phyloP scores from a whole-genome alignment of 2,797 vertebrate species.

The Alosa sapidissima region DNA sequence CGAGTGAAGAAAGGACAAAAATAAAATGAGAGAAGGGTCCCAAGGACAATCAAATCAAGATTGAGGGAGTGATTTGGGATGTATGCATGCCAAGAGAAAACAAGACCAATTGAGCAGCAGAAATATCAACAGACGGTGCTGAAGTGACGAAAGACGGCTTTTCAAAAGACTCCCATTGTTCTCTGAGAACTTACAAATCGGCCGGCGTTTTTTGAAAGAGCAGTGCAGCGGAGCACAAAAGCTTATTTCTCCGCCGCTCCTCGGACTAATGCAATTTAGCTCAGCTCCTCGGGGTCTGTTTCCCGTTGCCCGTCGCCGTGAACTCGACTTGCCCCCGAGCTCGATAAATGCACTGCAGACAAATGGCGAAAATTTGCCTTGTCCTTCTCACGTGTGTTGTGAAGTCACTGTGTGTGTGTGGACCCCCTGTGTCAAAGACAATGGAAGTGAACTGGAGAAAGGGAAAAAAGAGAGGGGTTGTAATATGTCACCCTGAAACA shows the following conservation, averaged over 20 bases:
- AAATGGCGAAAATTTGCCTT: slow-evolving; percentile 49
- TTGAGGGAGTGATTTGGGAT: not conserved
- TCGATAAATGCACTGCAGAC: slow-evolving; percentile 46
- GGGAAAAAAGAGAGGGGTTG: slow-evolving; percentile 35
- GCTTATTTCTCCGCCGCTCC: slow-evolving; percentile 43
- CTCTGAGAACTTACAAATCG: slow-evolving; percentile 31
- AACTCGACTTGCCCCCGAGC: slow-evolving; percentile 53
- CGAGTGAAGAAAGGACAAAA: not conserved
- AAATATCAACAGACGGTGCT: slow-evolving; percentile 2
- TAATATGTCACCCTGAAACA: slow-evolving; percentile 42
- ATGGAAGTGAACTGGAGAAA: slow-evolving; percentile 37
- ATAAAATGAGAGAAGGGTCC: not conserved
- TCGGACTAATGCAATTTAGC: slow-evolving; percentile 49
- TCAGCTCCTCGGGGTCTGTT: slow-evolving; percentile 49
- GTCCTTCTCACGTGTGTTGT: slow-evolving; percentile 47
- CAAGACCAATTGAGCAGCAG: not conserved
- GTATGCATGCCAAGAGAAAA: not conserved
- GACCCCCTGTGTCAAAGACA: slow-evolving; percentile 49
- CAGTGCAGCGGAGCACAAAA: slow-evolving; percentile 37
- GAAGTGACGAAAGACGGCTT: slow-evolving; percentile 24
- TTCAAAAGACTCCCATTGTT: slow-evolving; percentile 55
- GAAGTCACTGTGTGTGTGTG: slow-evolving; percentile 43
- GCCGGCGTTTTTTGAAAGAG: slow-evolving; percentile 35
- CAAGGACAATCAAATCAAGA: slow-evolving; percentile 2
- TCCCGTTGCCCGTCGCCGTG: slow-evolving; percentile 55